These are phyloP conservation scores for Nezara viridula DNA, from an alignment of 2,888 invertebrate species.

Conservation along the genomic window DNA sequence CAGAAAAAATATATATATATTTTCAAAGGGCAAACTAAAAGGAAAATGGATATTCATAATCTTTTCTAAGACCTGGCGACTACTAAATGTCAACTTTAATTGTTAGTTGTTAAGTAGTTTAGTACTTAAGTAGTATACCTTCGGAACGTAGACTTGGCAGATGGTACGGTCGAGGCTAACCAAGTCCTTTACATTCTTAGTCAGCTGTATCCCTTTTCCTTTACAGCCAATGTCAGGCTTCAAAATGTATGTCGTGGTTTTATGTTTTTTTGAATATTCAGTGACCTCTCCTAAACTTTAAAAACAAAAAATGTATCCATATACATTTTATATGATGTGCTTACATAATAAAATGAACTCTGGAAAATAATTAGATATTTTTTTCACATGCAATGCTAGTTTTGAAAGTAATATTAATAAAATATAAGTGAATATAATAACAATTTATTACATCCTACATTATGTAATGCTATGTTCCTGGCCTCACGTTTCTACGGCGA, in stretches of 20 bases:
- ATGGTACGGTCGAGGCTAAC: conserved; percentile 87
- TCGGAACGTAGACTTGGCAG: conserved; percentile 83
- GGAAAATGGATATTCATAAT: too few species aligned
- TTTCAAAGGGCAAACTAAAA: too few species aligned
- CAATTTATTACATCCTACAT: too few species aligned
- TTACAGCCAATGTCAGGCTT: conserved; percentile 94
- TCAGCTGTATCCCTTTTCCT: conserved; percentile 90
- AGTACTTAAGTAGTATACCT: conserved; percentile 70
- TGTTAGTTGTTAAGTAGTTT: too few species aligned
- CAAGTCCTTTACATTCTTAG: conserved; percentile 84
- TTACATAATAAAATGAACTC: too few species aligned
- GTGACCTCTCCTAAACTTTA: conserved; percentile 74
- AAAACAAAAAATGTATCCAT: conserved; percentile 21
- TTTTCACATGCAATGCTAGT: background rate
- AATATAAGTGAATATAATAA: background rate
- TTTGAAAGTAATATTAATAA: background rate
- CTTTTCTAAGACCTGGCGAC: too few species aligned
- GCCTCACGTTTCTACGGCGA: too few species aligned
- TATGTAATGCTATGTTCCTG: too few species aligned
- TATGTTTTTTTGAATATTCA: conserved; percentile 79
- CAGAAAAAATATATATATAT: too few species aligned
- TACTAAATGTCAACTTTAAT: too few species aligned
- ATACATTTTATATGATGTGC: too few species aligned
- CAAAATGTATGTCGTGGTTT: conserved; percentile 85
- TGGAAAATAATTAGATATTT: too few species aligned